Evolutionary conservation across 2,888 invertebrate species (phyloP).

Genomic region (Cephus runcator): DNA sequence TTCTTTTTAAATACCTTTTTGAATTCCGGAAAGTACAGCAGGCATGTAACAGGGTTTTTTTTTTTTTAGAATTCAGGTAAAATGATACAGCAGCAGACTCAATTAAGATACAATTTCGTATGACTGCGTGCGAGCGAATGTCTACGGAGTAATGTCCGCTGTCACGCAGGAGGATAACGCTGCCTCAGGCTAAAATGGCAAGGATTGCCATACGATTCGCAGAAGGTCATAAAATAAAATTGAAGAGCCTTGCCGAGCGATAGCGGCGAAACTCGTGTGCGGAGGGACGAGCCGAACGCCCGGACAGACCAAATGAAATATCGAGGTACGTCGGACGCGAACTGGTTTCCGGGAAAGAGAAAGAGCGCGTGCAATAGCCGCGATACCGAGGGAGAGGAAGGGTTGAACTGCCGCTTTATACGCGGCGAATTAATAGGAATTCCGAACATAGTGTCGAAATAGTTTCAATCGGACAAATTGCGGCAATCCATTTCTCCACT

Average conservation of each 20-base stretch:
- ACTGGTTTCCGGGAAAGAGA: slow-evolving; percentile 33
- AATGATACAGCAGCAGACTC: not conserved
- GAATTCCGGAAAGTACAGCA: not conserved
- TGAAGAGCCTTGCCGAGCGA: not conserved
- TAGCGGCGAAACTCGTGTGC: not conserved
- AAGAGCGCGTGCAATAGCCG: slow-evolving; percentile 1
- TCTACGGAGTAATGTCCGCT: not conserved
- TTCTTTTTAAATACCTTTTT: not conserved
- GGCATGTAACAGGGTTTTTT: not conserved
- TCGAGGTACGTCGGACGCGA: slow-evolving; percentile 36
- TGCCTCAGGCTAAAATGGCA: not conserved
- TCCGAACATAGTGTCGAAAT: slow-evolving; percentile 54
- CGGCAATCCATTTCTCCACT: slow-evolving; percentile 53
- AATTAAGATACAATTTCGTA: not conserved
- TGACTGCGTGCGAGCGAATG: not conserved
- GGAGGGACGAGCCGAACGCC: not conserved
- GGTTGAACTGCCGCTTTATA: slow-evolving; percentile 9
- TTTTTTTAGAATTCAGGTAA: not conserved
- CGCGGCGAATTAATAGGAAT: slow-evolving; percentile 50
- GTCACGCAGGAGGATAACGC: not conserved
- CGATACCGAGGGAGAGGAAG: slow-evolving; percentile 21
- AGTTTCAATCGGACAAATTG: slow-evolving; percentile 58
- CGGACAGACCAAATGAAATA: slow-evolving; percentile 40
- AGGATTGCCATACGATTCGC: not conserved
- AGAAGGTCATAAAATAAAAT: not conserved